These are phyloP conservation scores for Peromyscus melanophrys DNA, from an alignment of 2,797 vertebrate genomes.

Conservation along the genomic window DNA sequence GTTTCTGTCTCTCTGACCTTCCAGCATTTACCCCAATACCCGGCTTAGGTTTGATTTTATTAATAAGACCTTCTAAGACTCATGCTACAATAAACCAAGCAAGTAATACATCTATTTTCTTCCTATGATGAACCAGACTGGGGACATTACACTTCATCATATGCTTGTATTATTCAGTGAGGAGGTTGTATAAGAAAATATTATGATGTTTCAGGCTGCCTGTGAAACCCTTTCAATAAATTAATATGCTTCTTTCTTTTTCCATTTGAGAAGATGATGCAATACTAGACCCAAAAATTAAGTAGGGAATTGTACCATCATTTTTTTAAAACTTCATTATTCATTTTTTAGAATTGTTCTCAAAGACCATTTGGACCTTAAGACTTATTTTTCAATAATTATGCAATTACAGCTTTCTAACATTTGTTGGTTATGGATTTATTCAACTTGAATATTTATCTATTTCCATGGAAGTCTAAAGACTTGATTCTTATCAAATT, in stretches of 20 bases:
- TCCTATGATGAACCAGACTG: background rate
- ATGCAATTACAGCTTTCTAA: background rate
- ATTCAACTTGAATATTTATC: background rate
- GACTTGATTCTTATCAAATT: background rate
- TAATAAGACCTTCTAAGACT: too few relatives aligned
- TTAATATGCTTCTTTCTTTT: background rate
- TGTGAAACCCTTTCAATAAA: background rate
- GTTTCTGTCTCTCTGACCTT: too few relatives aligned
- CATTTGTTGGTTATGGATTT: too few relatives aligned
- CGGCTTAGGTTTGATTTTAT: too few relatives aligned
- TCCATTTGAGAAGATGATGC: background rate
- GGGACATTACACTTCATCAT: background rate
- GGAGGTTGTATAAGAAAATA: background rate
- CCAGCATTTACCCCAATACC: too few relatives aligned
- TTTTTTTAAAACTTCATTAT: background rate
- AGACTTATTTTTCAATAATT: background rate
- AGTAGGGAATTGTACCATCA: background rate
- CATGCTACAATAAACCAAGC: background rate
- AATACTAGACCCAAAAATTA: background rate
- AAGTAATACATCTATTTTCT: background rate
- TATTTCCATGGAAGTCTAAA: background rate
- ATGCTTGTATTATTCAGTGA: background rate
- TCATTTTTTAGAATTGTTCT: background rate
- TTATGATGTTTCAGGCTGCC: background rate
- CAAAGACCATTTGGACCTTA: background rate